These are phyloP conservation scores for Mus caroli DNA, from an alignment of 2,797 vertebrate genomes.

Conservation along the genomic window DNA sequence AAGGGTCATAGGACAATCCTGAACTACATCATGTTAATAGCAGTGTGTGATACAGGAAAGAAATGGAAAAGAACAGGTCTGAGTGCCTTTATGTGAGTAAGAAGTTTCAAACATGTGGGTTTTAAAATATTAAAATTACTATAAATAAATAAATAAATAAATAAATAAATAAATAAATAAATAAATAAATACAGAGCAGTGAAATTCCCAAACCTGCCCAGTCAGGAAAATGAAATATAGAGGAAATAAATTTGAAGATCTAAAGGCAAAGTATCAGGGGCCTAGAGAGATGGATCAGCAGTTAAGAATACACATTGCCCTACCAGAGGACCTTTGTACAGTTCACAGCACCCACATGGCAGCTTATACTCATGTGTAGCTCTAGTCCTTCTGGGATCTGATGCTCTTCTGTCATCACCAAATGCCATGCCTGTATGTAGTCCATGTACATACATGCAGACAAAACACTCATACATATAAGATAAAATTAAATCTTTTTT, in stretches of 20 bases:
- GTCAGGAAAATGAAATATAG: not conserved
- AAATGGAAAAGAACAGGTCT: constrained; percentile 13
- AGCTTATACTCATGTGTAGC: not conserved
- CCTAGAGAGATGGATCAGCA: not conserved
- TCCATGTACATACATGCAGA: not conserved
- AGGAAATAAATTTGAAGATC: constrained; percentile 39
- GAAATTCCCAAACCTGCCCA: not conserved
- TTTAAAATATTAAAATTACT: constrained; percentile 41
- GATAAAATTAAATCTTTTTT: not conserved
- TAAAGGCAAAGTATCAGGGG: not conserved
- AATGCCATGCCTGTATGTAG: not conserved
- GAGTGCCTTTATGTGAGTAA: not conserved
- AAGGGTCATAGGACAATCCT: not conserved
- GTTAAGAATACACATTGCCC: not conserved
- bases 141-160: too few relatives aligned
- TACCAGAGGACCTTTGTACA: not conserved
- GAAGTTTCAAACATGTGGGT: not conserved
- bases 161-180: too few relatives aligned
- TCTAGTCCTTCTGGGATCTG: not conserved
- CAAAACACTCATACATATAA: not conserved
- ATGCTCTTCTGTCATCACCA: too few relatives aligned
- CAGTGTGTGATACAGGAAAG: not conserved
- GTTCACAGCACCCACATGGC: too few relatives aligned
- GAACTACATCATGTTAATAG: not conserved
- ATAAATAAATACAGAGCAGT: too few relatives aligned